Conservation (phyloP, 2,113 vertebrate species). For the Calonectris borealis region DNA sequence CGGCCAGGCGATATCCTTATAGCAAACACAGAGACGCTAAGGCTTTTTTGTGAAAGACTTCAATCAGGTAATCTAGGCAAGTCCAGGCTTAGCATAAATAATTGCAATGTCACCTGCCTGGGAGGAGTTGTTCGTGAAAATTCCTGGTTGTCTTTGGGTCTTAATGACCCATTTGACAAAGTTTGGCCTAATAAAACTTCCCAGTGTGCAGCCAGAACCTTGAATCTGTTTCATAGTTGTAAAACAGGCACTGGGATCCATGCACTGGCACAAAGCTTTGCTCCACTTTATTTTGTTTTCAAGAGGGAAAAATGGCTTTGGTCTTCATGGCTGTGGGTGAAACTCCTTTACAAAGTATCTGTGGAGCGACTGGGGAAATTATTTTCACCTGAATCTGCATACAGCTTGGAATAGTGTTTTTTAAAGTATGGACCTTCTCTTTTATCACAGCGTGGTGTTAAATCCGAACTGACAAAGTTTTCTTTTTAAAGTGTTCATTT, state of each 20-base stretch:
- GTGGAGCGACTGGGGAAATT: neutral
- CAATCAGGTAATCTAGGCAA: neutral
- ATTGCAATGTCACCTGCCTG: neutral
- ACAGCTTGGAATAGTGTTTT: neutral
- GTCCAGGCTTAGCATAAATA: neutral
- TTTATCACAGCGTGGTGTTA: neutral
- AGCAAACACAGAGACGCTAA: neutral
- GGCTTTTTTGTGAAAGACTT: neutral
- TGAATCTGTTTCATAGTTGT: neutral
- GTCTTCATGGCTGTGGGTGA: neutral
- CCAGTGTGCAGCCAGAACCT: neutral
- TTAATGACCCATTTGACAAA: neutral
- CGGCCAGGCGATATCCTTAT: fast-evolving
- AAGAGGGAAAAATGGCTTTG: neutral
- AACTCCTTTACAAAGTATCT: neutral
- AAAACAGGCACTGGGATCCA: neutral
- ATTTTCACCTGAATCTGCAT: neutral
- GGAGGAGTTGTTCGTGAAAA: neutral
- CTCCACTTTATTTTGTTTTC: neutral
- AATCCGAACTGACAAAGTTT: neutral
- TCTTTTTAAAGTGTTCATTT: neutral
- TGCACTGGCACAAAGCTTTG: neutral
- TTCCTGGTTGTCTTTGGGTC: neutral
- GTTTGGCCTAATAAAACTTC: neutral
- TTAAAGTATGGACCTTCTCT: neutral